phyloP scores from a whole-genome alignment of 2,888 invertebrate species.

The Phytoseiulus persimilis region DNA sequence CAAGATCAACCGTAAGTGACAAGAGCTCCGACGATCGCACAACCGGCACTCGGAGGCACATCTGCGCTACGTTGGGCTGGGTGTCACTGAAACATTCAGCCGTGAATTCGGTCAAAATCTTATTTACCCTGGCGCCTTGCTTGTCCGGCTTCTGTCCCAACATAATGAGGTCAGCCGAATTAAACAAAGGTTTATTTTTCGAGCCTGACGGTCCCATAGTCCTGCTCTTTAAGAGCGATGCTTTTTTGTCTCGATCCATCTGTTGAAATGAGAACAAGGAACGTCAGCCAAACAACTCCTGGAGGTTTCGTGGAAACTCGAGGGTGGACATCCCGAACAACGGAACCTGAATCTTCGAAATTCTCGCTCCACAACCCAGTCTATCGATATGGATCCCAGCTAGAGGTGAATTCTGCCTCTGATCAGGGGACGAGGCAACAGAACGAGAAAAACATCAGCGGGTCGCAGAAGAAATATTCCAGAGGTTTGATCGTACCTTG shows the following conservation, averaged over 20 bases:
- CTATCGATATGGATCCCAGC: no score
- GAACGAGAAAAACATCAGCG: not conserved
- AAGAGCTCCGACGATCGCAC: no score
- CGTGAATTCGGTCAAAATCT: no score
- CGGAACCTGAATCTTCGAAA: no score
- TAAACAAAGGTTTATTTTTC: conserved; percentile 23
- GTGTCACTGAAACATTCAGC: no score
- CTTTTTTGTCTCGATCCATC: conserved; percentile 38
- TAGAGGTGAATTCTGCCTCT: no score
- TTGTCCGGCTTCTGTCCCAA: conserved; percentile 18
- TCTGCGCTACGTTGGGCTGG: no score
- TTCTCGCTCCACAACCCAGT: no score
- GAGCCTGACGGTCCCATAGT: conserved; percentile 9
- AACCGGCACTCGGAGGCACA: no score
- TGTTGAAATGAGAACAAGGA: not conserved
- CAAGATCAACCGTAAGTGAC: not conserved
- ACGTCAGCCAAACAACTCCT: not conserved
- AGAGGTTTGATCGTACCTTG: not conserved
- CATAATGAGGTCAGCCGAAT: conserved; percentile 33
- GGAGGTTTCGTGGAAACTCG: no score
- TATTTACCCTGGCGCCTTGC: not conserved
- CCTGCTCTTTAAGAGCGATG: conserved; percentile 13
- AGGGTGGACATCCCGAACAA: no score
- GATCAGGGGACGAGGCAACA: no score
- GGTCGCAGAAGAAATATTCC: not conserved